These are phyloP conservation scores for Cheirogaleus major DNA, from an alignment of 2,797 vertebrate genomes.

Conservation along the genomic window DNA sequence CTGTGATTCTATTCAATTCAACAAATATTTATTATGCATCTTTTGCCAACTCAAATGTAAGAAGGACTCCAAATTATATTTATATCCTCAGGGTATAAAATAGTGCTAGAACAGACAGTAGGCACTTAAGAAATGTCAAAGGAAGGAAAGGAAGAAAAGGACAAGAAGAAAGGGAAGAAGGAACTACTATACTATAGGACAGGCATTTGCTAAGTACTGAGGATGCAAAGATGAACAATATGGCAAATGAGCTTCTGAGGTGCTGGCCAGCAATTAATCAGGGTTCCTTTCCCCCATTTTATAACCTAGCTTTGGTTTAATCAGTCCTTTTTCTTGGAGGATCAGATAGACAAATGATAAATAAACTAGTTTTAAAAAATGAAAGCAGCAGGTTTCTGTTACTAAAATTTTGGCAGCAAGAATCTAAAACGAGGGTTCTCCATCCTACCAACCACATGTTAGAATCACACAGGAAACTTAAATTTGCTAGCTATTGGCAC, in stretches of 20 bases:
- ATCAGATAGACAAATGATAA: neutral
- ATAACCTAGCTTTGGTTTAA: neutral
- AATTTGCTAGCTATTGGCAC: neutral
- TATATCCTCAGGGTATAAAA: slow-evolving; percentile 28
- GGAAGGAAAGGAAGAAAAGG: neutral
- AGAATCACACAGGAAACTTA: neutral
- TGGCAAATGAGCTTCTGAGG: neutral
- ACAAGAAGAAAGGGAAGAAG: neutral
- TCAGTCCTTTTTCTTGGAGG: neutral
- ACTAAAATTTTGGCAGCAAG: neutral
- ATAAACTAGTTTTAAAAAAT: neutral
- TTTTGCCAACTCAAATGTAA: slow-evolving; percentile 63
- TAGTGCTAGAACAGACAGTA: slow-evolving; percentile 19
- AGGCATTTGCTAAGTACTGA: neutral
- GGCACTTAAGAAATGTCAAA: neutral
- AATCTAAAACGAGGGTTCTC: neutral
- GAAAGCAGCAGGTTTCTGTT: neutral
- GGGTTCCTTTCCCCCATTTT: neutral
- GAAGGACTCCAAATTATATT: slow-evolving; percentile 61
- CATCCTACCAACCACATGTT: neutral
- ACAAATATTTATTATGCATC: slow-evolving; percentile 67
- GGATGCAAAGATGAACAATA: neutral
- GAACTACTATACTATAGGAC: neutral
- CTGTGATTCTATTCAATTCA: slow-evolving; percentile 49
- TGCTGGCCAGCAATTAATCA: neutral